Base-by-base conservation (phyloP, 2,113 vertebrate species). In the Bungarus multicinctus region DNA sequence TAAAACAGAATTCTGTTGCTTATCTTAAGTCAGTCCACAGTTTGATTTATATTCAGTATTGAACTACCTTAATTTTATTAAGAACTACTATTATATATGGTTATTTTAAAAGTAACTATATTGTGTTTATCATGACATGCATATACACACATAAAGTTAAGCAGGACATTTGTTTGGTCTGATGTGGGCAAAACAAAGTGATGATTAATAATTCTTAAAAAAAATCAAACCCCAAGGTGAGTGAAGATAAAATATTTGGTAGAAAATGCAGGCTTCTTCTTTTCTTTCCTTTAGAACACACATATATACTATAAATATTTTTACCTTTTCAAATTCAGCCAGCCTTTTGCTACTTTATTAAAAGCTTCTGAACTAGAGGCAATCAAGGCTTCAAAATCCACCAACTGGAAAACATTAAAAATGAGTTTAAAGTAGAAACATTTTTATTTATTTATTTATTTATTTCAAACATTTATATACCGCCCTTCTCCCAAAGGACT, bases 371-470 rank as follows among this genome's bases (percentile, higher is more conserved):
- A 98, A 57, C 97, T 99, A 34, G 98, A 97, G 39, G 98, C 98
- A 57, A 99, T 99, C 99, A 99, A 99, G 89, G 99, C 99, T 97
- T 99, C 99, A 96, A 99, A 99, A 95, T 99, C 99, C 94, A 99
- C 98, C 95, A 99, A 96, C 99, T 99, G 96, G 94, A 97, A 96
- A 1, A n/a, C n/a, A 58, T 94, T 47, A 55, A 90, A 92, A 93
- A 92, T 58, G 30, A 5, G 90, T 60, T 25, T 92, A 93, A 89
- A 50, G 95, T 10, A 89, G 20, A 0, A 7, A n/a, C 16, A 18
- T 34, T 25, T 58, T n/a, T n/a, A n/a, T n/a, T n/a, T n/a, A n/a
- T n/a, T n/a, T n/a, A n/a, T n/a, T n/a, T n/a, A n/a, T n/a, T n/a
- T n/a, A n/a, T n/a, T n/a, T n/a, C n/a, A n/a, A n/a, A n/a, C n/a